A percentile compares a stretch with the other conserved stretches of the same genome.
Evolutionary conservation across 2,797 vertebrate genomes (phyloP).

Genomic region (Enteromius paludinosus): DNA sequence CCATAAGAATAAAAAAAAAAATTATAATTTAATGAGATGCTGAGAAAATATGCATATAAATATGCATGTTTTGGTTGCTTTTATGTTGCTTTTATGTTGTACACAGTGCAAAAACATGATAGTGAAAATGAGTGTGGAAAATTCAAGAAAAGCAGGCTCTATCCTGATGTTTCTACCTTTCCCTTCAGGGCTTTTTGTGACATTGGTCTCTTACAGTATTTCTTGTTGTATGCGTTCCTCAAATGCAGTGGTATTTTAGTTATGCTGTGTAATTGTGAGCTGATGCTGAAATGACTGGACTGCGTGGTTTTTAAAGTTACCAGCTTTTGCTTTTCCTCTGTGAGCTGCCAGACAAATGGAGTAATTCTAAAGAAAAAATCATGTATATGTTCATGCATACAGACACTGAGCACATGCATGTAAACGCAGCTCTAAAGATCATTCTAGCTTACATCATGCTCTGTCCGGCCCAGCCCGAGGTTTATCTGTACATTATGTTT

Average conservation of each 20-base stretch:
- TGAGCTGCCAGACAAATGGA: conserved; percentile 24
- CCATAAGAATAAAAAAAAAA: neutral
- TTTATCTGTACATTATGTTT: conserved; percentile 43
- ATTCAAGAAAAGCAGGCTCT: neutral
- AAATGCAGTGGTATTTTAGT: neutral
- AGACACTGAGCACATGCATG: conserved; percentile 40
- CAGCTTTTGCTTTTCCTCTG: conserved; percentile 26
- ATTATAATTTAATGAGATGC: too few relatives aligned
- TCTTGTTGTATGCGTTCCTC: neutral
- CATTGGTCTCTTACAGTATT: neutral
- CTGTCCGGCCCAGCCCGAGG: conserved; percentile 19
- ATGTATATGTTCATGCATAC: conserved; percentile 27
- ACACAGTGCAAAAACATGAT: neutral
- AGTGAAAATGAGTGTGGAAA: neutral
- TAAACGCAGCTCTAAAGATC: conserved; percentile 5
- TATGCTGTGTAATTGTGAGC: conserved; percentile 36
- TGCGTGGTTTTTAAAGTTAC: conserved; percentile 36
- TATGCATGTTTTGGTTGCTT: neutral
- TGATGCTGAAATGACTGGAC: conserved; percentile 47
- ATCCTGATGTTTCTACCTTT: neutral
- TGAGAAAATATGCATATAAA: neutral
- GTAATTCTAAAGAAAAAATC: neutral
- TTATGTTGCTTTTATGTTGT: neutral
- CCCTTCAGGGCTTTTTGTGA: neutral
- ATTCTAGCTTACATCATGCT: conserved; percentile 4